phyloP scores from a whole-genome alignment of 1,140 invertebrate genomes.

The Wiebesia pumilae region DNA sequence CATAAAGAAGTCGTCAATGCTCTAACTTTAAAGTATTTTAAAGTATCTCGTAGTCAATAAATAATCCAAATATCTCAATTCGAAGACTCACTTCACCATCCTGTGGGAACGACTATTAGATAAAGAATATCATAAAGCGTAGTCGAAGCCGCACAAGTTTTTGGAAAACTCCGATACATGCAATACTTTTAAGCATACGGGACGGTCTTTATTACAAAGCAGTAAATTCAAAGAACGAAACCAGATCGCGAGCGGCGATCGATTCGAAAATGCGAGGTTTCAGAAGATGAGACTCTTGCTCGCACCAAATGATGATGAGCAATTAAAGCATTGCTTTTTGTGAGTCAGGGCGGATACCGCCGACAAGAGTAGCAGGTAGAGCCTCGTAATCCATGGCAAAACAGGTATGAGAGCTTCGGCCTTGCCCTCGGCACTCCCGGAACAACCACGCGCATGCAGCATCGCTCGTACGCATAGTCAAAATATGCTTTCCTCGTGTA shows the following conservation, averaged over 20 bases:
- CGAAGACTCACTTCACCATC: not conserved
- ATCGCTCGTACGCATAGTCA: not conserved
- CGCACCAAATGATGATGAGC: not conserved
- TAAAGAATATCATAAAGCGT: not conserved
- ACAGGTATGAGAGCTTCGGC: conserved; percentile 63
- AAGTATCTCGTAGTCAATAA: not conserved
- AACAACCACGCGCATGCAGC: not conserved
- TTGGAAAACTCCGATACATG: not conserved
- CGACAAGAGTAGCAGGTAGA: conserved; percentile 36
- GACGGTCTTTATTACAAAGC: not conserved
- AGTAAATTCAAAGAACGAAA: not conserved
- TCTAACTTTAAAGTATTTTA: not conserved
- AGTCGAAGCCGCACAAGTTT: not conserved
- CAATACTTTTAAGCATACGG: not conserved
- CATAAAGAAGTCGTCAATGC: not conserved
- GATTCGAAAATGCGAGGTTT: too few species aligned
- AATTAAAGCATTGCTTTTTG: not conserved
- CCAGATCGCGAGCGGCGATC: too few species aligned
- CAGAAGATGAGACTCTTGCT: too few species aligned
- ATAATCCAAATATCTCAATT: not conserved
- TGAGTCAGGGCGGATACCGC: conserved; percentile 56
- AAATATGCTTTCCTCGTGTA: too few species aligned
- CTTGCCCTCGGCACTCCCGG: conserved; percentile 64
- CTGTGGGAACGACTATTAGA: not conserved
- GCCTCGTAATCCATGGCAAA: conserved; percentile 60